phyloP scores from a whole-genome alignment of 1,140 invertebrate species.

The Drosophila bocki region DNA sequence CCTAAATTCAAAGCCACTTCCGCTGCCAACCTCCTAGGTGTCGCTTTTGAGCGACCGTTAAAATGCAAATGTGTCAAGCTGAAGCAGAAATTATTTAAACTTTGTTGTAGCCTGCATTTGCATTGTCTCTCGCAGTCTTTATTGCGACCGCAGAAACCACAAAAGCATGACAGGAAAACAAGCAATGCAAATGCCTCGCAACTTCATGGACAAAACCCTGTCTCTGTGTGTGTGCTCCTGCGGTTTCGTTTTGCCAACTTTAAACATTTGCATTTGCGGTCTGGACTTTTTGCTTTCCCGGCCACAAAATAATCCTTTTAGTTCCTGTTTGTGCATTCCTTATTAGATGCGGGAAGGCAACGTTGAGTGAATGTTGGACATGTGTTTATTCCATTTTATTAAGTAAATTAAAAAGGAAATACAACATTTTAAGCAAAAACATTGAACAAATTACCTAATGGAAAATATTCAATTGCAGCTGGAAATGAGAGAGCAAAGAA shows the following conservation, averaged over 20 bases:
- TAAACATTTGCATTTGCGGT: conserved; percentile 69
- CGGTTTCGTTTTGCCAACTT: conserved; percentile 51
- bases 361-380: background rate
- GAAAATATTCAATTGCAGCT: background rate
- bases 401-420: too few relatives aligned
- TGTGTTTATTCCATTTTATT: background rate
- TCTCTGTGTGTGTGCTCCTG: conserved; percentile 13
- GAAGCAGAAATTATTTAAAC: background rate
- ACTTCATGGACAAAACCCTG: conserved; percentile 6
- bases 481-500: background rate
- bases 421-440: background rate
- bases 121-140: conserved; percentile 10
- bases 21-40: conserved; percentile 17
- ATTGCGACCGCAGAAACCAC: conserved; percentile 23
- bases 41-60: conserved; percentile 35
- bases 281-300: conserved; percentile 19
- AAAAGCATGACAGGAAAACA: conserved; percentile 47
- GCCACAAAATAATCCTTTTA: conserved; percentile 62
- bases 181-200: conserved; percentile 31
- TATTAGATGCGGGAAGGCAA: conserved; percentile 5
- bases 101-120: background rate
- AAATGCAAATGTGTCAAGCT: conserved; percentile 16
- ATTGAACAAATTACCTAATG: too few relatives aligned
- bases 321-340: conserved; percentile 33
- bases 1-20: background rate